Evolutionary conservation across 1,140 invertebrate genomes (phyloP), one percentile per base, ranked within the genome.

Genomic region (Caenorhabditis inopinata): DNA sequence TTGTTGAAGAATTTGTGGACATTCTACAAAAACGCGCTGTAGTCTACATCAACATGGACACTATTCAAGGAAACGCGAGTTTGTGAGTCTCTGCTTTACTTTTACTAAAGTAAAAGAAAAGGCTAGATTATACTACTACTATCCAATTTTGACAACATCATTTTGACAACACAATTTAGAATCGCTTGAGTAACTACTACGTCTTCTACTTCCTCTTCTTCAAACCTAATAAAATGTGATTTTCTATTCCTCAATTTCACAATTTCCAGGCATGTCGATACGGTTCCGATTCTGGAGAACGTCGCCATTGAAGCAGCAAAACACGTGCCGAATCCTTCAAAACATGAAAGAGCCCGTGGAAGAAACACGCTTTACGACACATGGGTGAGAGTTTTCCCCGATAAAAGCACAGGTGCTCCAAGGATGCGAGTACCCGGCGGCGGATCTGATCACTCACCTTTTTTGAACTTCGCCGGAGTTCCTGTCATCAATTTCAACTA

Each of bases 381-480:
- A 18, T 88, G 87, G 87, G 25, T 53, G 27, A 74, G 78, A 48
- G 48, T 23, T 6, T 74, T 75, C 7, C 62, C 76, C n/a, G 46
- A 74, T 11, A 68, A 46, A 2, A 53, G 78, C n/a, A 11, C 49
- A 18, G 23, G 23, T 35, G 5, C 27, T 23, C 82, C 83, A 6
- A 23, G 77, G 14, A 84, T 84, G 18, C 6, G 29, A 7, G 23
- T 78, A 4, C 82, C 83, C 9, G 88, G 88, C 5, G 87, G 87
- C 14, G 88, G 88, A 16, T 89, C 89, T 82, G 89, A 90, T 74
- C 88, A 86, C 75, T 83, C 86, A 18, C 76, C 87, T 9, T 89
- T 90, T 80, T 75, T 88, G 21, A 85, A 86, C 29, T 84, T 80
- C 25, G 79, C 85, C 25, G 89, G 89, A 7, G 80, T 89, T 14